Evolutionary conservation across 2,113 vertebrate species (phyloP).

Genomic region (Brachypodius melanocephalos): DNA sequence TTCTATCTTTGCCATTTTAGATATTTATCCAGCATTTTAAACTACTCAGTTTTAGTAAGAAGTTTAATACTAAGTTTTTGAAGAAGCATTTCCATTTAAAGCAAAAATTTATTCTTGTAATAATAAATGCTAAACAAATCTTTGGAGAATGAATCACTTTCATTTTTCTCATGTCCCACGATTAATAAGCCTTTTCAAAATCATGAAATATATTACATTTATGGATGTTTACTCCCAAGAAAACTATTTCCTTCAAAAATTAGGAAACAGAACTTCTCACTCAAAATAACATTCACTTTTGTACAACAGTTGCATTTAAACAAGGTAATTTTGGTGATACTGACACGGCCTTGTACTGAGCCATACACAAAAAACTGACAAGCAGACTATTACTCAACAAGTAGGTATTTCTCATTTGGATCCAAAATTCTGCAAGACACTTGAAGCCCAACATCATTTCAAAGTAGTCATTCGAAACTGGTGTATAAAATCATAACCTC

Average conservation of each 20-base stretch:
- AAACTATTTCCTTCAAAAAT: slow-evolving; percentile 39
- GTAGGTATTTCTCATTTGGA: not conserved
- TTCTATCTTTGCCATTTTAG: not conserved
- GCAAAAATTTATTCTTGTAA: not conserved
- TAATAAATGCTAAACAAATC: not conserved
- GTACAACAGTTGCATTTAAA: slow-evolving; percentile 43
- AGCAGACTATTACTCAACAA: not conserved
- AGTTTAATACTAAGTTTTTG: not conserved
- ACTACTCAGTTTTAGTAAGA: not conserved
- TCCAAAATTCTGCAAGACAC: not conserved
- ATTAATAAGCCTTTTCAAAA: slow-evolving; percentile 8
- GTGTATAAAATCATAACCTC: not conserved
- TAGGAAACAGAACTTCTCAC: slow-evolving; percentile 52
- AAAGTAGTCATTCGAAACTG: slow-evolving; percentile 25
- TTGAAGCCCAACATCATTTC: not conserved
- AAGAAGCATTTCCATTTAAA: not conserved
- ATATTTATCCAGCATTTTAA: not conserved
- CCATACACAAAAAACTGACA: slow-evolving; percentile 33
- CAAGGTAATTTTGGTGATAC: slow-evolving; percentile 41
- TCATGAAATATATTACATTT: not conserved
- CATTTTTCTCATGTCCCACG: not conserved
- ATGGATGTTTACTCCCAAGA: slow-evolving; percentile 49
- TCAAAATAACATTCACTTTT: slow-evolving; percentile 63
- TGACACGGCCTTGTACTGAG: slow-evolving; percentile 46
- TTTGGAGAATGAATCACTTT: not conserved